Evolutionary conservation across 2,113 vertebrate species (phyloP).

Genomic region (Coryphaenoides rupestris): DNA sequence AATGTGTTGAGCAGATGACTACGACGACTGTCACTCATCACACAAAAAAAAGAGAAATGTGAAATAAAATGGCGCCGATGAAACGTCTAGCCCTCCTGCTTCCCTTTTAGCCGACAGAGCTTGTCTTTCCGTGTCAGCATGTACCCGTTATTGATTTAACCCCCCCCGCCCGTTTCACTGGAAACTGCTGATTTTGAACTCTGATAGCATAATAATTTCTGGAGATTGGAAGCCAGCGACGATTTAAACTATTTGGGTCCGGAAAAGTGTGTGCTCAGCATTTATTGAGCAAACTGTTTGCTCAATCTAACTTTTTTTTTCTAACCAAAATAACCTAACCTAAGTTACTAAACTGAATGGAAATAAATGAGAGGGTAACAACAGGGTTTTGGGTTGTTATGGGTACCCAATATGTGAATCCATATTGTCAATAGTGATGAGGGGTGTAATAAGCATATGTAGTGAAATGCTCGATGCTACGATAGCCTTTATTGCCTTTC

Average conservation of each 20-base stretch:
- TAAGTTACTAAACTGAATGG: neutral
- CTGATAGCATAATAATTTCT: no score
- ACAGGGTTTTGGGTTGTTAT: no score
- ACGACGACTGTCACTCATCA: slow-evolving; percentile 71
- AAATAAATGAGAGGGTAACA: no score
- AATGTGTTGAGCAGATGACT: slow-evolving; percentile 85
- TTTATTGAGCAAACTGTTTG: neutral
- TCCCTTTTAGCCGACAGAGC: slow-evolving; percentile 20
- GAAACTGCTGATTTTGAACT: neutral
- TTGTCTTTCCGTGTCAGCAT: slow-evolving; percentile 34
- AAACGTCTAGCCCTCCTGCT: neutral
- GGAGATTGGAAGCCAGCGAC: neutral
- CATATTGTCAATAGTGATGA: neutral
- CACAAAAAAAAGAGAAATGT: slow-evolving; percentile 31
- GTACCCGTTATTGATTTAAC: slow-evolving; percentile 30
- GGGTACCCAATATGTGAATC: neutral
- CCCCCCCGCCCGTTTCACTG: neutral
- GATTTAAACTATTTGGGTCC: no score
- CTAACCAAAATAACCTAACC: neutral
- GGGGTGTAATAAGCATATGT: neutral
- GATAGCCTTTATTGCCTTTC: neutral
- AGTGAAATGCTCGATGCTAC: no score
- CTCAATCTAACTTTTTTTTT: neutral
- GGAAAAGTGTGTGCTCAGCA: neutral
- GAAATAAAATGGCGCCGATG: slow-evolving; percentile 13